Evolutionary conservation across 2,113 vertebrate genomes (phyloP), one percentile per base, ranked within the genome.

Genomic region (Tetrax tetrax): DNA sequence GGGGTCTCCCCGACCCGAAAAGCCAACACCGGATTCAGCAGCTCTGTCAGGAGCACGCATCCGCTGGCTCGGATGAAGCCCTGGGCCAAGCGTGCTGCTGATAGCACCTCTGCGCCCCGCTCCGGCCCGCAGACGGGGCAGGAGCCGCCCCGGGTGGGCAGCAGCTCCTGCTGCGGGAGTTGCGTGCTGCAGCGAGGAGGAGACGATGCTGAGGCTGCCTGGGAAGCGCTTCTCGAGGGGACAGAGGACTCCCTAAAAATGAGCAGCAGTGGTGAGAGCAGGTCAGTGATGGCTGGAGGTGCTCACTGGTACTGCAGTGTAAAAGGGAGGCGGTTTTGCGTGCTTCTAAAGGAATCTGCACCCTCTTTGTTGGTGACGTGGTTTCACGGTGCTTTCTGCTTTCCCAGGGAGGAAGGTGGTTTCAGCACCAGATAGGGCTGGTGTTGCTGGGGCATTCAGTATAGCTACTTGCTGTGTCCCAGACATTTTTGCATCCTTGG

Each of bases 181-280:
- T 0, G 1, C 2, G 6, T 6, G 38, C 24, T 29, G 69, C 18
- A 22, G 51, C 0, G 4, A 57, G 43, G 4, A 60, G 45, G 35
- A 12, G 33, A 10, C 0, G 14, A 35, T 74, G 83, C 54, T 0
- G 2, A 31, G 53, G 56, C 16, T 6, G 35, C 24, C 41, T 12
- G 35, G n/a, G 27, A 69, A 9, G 11, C 0, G 2, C 25, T 65
- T n/a, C 41, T 19, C 0, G 0, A 25, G 3, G 15, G 25, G 7
- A 5, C 18, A 14, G 18, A 16, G 28, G 56, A 47, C 29, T 29
- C 56, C 81, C 53, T 24, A 15, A 50, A 71, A n/a, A 10, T 3
- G 11, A 47, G 37, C 47, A 45, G 20, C 23, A 20, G 54, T 3
- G 9, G 37, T 7, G 47, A 79, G 41, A 54, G 53, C 47, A 41